Conservation (phyloP, 2,113 vertebrate species). For the Platichthys stellatus region DNA sequence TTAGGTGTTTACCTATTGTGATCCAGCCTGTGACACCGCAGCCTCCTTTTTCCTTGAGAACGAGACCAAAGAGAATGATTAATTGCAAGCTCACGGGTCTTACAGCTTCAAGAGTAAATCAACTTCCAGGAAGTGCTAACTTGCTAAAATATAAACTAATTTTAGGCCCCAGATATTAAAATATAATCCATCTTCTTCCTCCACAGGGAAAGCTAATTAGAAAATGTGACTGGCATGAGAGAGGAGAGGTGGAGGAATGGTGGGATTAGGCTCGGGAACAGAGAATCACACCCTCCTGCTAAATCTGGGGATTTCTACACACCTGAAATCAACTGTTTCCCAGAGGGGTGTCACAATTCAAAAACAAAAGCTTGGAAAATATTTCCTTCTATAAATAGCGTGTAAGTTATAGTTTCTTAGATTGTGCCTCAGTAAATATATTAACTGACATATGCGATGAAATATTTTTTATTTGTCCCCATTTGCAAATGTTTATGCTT, state of each 20-base stretch:
- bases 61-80: constrained; percentile 77
- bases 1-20: constrained; percentile 82
- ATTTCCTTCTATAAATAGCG: constrained; percentile 12
- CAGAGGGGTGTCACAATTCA: constrained; percentile 43
- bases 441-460: neutral
- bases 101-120: constrained; percentile 89
- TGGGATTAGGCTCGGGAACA: constrained; percentile 78
- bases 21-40: constrained; percentile 81
- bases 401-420: neutral
- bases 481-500: constrained; percentile 42
- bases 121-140: constrained; percentile 88
- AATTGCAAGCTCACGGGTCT: constrained; percentile 86
- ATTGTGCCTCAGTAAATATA: constrained; percentile 7
- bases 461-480: neutral
- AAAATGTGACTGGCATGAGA: constrained; percentile 87
- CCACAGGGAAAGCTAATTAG: constrained; percentile 88
- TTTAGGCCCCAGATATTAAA: constrained; percentile 91
- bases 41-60: constrained; percentile 72
- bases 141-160: constrained; percentile 93
- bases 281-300: constrained; percentile 70
- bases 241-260: constrained; percentile 82
- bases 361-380: constrained; percentile 37
- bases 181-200: constrained; percentile 93
- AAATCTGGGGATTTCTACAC: constrained; percentile 74
- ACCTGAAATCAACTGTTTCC: constrained; percentile 67